Conservation (phyloP, 2,888 invertebrate species). For the Helicoverpa assulta region DNA sequence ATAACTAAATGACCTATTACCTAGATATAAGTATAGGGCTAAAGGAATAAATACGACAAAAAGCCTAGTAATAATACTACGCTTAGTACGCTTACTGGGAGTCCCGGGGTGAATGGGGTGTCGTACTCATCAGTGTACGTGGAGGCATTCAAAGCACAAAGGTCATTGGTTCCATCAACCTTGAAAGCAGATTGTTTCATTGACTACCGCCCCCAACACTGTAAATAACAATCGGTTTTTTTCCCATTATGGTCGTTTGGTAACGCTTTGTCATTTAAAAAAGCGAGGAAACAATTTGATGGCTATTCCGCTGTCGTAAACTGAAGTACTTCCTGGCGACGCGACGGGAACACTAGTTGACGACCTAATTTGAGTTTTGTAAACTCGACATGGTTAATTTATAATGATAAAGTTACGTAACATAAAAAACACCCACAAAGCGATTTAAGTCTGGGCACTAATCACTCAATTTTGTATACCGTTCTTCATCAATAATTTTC, state of each 20-base stretch:
- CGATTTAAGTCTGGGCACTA: conserved; percentile 7
- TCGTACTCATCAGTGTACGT: conserved; percentile 10
- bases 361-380: conserved; percentile 42
- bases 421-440: conserved; percentile 24
- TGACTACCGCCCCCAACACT: conserved; percentile 43
- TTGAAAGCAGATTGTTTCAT: conserved; percentile 62
- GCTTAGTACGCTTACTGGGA: background rate
- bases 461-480: conserved; percentile 13
- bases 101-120: conserved; percentile 22
- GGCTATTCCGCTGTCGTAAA: conserved; percentile 52
- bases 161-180: conserved; percentile 66
- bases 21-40: background rate
- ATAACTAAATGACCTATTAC: background rate
- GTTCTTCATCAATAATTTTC: background rate
- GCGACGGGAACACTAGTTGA: conserved; percentile 35
- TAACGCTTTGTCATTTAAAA: conserved; percentile 55
- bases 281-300: conserved; percentile 60
- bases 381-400: conserved; percentile 28
- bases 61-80: background rate
- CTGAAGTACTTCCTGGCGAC: conserved; percentile 51
- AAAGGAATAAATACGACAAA: background rate
- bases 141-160: conserved; percentile 56
- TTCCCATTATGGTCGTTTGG: conserved; percentile 55
- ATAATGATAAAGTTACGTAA: conserved; percentile 23
- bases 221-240: conserved; percentile 59